Percentiles rank a stretch among this genome's conserved stretches.
Evolutionary conservation across 1,140 invertebrate genomes (phyloP).

Genomic region (Helicoverpa armigera): DNA sequence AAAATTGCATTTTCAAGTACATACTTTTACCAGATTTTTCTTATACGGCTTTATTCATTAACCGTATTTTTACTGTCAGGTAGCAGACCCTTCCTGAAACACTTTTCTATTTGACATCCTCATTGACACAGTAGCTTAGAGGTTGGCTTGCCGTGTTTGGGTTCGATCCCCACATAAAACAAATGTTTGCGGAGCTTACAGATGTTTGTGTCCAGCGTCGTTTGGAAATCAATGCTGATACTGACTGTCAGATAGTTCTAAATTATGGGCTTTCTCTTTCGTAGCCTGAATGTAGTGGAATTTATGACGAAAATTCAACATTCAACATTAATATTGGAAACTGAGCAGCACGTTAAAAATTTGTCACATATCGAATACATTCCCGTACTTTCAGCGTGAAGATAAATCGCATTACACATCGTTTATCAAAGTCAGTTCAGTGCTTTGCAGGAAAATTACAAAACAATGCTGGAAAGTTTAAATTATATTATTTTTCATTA

Average conservation of each 20-base stretch:
- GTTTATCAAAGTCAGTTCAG: conserved; percentile 28
- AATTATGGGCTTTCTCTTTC: no score
- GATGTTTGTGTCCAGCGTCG: background rate
- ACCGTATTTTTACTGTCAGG: background rate
- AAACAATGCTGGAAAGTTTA: conserved; percentile 1
- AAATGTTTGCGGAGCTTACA: background rate
- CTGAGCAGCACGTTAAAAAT: background rate
- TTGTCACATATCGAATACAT: conserved; percentile 11
- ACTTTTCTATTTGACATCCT: conserved; percentile 6
- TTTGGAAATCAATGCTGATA: background rate
- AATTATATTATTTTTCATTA: background rate
- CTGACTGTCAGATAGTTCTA: background rate
- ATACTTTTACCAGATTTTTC: no score
- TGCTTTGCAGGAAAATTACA: conserved; percentile 32
- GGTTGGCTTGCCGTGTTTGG: background rate
- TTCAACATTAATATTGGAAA: no score
- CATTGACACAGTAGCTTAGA: background rate
- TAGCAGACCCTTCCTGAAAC: no score
- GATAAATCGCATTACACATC: conserved; percentile 20
- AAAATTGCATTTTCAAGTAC: no score
- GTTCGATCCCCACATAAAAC: background rate
- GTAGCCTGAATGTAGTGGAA: no score
- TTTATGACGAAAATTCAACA: no score
- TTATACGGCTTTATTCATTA: background rate
- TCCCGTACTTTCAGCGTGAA: background rate